Evolutionary conservation across 1,140 invertebrate species (phyloP).

Genomic region (Pararge aegeria): DNA sequence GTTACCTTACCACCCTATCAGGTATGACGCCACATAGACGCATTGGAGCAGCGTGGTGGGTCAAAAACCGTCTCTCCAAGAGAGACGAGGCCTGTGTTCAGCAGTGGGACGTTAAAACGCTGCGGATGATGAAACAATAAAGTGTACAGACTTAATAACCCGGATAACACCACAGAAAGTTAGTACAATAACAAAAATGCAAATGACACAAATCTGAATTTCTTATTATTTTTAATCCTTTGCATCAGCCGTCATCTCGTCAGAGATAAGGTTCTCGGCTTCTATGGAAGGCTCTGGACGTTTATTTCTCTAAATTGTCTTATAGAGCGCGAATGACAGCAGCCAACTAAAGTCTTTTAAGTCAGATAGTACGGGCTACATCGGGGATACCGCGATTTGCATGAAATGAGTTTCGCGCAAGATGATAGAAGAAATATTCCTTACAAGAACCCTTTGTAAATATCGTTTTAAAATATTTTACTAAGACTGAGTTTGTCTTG

Average conservation of each 20-base stretch:
- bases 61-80: too few species aligned
- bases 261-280: slow-evolving; percentile 39
- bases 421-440: slow-evolving; percentile 24
- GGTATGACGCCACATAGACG: too few species aligned
- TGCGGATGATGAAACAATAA: too few species aligned
- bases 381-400: slow-evolving; percentile 48
- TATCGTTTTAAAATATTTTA: background rate
- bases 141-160: too few species aligned
- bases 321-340: slow-evolving; percentile 24
- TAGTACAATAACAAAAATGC: background rate
- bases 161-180: background rate
- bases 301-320: slow-evolving; percentile 32
- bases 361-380: slow-evolving; percentile 10
- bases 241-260: slow-evolving; percentile 38
- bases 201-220: slow-evolving; percentile 42
- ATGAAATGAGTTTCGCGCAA: slow-evolving; percentile 51
- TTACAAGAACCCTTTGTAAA: slow-evolving; percentile 7
- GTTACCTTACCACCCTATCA: too few species aligned
- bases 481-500: background rate
- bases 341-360: slow-evolving; percentile 23
- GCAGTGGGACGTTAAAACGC: too few species aligned
- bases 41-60: too few species aligned
- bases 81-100: too few species aligned
- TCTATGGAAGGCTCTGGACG: slow-evolving; percentile 22
- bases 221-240: slow-evolving; percentile 64